Base-by-base conservation (phyloP, 2,113 vertebrate species). In the Melierax canorus region DNA sequence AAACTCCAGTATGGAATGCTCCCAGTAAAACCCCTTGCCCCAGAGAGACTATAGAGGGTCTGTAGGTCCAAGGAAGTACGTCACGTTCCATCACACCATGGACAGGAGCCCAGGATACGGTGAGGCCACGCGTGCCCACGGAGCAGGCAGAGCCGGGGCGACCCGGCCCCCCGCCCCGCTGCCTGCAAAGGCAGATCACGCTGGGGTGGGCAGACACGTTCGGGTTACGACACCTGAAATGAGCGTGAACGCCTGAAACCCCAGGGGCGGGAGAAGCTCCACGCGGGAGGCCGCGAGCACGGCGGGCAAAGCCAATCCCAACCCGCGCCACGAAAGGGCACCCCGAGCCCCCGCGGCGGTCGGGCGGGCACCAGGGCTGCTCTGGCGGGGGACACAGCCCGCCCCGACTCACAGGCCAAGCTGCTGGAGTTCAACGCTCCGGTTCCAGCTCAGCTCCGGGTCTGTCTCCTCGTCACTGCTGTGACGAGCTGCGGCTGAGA, bases 21-120 rank as follows among this genome's bases (percentile, higher is more conserved):
- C 23, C 48, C 48, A 30, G 48, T 13, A 15, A 41, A 41, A 15
- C 4, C 84, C 63, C 5, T 32, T 22, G 14, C 22, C 62, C 45
- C 34, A 15, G 5, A 10, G 12, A 23, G 36, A 24, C 59, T 3
- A 3, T 0, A 4, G 0, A 6, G 32, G 16, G 38, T 9, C 62
- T 4, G 7, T 5, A 21, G 13, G 27, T 9, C 24, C 30, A 23
- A 7, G 36, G 56, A 39, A 55, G 29, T 1, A 10, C 3, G 2
- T 3, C 3, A 21, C 23, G 21, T 6, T 14, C 27, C 1, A 2
- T 7, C 11, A 6, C 1, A 6, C 13, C 79, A 60, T 0, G 9
- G 51, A 10, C 19, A 18, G 67, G 36, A 32, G 53, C 77, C 87
- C 29, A 6, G 68, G 67, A 12, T 12, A 18, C 0, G 13, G 21